Conservation (phyloP, 92 coral and sea anemone species). For the Epizoanthus rinbou region DNA sequence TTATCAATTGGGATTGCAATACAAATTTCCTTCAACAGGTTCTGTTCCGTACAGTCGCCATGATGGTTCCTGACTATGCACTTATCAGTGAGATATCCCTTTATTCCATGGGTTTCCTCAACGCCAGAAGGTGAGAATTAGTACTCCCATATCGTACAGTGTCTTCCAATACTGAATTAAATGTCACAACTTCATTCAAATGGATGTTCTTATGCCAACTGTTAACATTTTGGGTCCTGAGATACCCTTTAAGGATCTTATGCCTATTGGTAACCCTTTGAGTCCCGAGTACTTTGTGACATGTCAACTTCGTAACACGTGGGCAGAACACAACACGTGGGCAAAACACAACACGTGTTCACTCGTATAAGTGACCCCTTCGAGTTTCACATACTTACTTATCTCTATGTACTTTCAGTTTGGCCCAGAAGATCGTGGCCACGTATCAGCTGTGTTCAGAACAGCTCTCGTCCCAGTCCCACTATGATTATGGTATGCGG, state of each 20-base stretch:
- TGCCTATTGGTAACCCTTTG: too few relatives aligned
- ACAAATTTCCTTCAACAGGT: constrained; percentile 58
- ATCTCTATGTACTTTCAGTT: constrained; percentile 44
- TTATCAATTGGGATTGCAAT: background rate
- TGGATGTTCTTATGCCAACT: too few relatives aligned
- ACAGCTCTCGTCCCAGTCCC: constrained; percentile 99
- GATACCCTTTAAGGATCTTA: too few relatives aligned
- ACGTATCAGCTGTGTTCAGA: constrained; percentile 95
- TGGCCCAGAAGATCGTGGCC: constrained; percentile 99
- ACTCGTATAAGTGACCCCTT: background rate
- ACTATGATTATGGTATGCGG: constrained; percentile 98
- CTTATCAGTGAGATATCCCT: constrained; percentile 96
- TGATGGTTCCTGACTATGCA: constrained; percentile 99
- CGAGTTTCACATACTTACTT: background rate
- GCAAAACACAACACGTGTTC: background rate
- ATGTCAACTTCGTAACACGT: background rate
- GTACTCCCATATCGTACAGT: too few relatives aligned
- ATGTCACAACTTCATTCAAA: background rate
- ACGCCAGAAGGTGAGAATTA: constrained; percentile 83
- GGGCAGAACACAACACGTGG: background rate
- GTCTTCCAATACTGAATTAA: too few relatives aligned
- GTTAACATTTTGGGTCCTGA: too few relatives aligned
- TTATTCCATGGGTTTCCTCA: constrained; percentile 97
- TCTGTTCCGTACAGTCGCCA: constrained; percentile 95
- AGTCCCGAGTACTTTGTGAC: too few relatives aligned